A percentile compares a stretch with the other conserved stretches of the same genome.
phyloP scores from a whole-genome alignment of 2,113 vertebrate species.

The Penelope pileata region DNA sequence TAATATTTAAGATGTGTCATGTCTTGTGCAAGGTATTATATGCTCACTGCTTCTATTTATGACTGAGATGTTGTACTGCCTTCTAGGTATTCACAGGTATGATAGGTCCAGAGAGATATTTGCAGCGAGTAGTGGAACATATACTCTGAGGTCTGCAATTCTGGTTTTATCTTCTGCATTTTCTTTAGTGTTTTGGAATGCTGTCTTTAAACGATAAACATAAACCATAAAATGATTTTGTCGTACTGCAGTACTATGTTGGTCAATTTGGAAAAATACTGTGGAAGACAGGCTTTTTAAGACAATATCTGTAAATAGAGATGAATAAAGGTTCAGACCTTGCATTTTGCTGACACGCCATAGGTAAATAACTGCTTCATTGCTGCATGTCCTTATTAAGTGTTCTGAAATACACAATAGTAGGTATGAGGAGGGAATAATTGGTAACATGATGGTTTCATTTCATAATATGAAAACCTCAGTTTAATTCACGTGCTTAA shows the following conservation, averaged over 20 bases:
- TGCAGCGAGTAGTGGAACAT: not conserved
- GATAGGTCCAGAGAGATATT: not conserved
- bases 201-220: not conserved
- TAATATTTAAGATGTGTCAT: slow-evolving; percentile 51
- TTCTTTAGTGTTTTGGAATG: not conserved
- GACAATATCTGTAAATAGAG: not conserved
- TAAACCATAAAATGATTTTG: not conserved
- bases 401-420: not conserved
- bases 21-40: not conserved
- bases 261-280: not conserved
- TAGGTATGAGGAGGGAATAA: not conserved
- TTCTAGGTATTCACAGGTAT: not conserved
- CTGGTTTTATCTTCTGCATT: not conserved
- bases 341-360: not conserved
- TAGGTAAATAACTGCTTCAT: not conserved
- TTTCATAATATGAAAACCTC: not conserved
- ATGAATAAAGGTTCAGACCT: not conserved
- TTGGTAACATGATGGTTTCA: not conserved
- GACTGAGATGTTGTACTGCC: not conserved
- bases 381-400: not conserved
- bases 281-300: not conserved
- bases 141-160: not conserved
- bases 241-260: not conserved
- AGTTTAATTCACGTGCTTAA: not conserved
- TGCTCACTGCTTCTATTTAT: slow-evolving; percentile 14